Base-by-base conservation (phyloP, 2,113 vertebrate species). In the Chloropsis hardwickii region DNA sequence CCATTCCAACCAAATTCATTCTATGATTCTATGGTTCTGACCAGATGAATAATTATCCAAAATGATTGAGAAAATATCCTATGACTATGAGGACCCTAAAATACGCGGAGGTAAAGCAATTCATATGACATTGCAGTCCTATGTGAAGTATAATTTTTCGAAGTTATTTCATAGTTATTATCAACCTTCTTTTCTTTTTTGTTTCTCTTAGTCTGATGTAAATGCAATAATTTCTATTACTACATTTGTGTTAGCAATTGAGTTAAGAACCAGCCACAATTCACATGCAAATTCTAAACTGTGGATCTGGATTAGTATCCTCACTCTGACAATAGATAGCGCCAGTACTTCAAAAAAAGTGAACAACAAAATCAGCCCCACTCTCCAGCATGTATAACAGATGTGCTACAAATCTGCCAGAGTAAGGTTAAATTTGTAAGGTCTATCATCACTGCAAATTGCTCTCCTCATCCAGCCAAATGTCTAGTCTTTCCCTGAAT, bases 401-500 rank as follows among this genome's bases (percentile, higher is more conserved):
- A 81, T 44, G 60, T 94, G 73, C 57, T 81, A 74, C 70, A 90
- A 82, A 96, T 84, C 65, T 89, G 48, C 25, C 53, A 71, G 44
- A 48, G 72, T 44, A 74, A 89, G 62, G 56, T 78, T 96, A 79
- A 81, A 87, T 64, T 84, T 81, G 9, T 86, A 50, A 83, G 72
- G 39, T 88, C 70, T 87, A 45, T 89, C 57, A 60, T 71, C 40
- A 27, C 23, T 81, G 48, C 1, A 6, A 89, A 60, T 70, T 86
- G 31, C 40, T 67, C 8, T 91, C 22, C 60, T 88, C 37, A 51
- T 31, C 22, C 56, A 88, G 72, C 22, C 23, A 78, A 91, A 71
- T 40, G 48, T 37, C 35, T 61, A 35, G 23, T 47, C 16, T 86
- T 93, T 57, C 47, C 50, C 69, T 73, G n/a, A 85, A 40, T 15